Evolutionary conservation across 1,140 invertebrate genomes (phyloP).

Genomic region (Spodoptera litura): DNA sequence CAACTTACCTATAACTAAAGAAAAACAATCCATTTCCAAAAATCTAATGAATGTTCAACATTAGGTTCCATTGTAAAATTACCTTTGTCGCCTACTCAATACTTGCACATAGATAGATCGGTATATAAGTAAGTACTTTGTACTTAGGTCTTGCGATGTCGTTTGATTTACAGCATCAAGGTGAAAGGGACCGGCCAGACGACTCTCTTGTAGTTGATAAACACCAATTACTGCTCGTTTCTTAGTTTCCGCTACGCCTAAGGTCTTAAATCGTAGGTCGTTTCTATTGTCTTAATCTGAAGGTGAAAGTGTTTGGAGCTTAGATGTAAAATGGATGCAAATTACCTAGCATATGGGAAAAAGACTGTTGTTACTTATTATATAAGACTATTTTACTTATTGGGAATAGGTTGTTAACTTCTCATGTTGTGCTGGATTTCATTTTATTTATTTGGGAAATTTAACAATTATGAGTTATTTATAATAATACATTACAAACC

Average conservation of each 20-base stretch:
- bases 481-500: too few species aligned
- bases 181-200: slow-evolving; percentile 64
- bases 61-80: too few species aligned
- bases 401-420: neutral
- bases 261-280: neutral
- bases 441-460: too few species aligned
- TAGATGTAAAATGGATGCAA: neutral
- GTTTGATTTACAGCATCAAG: slow-evolving; percentile 62
- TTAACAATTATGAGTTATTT: too few species aligned
- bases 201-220: slow-evolving; percentile 53
- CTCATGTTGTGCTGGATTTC: too few species aligned
- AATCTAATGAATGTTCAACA: too few species aligned
- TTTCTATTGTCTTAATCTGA: slow-evolving; percentile 26
- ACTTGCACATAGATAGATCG: too few species aligned
- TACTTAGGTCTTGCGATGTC: slow-evolving; percentile 26
- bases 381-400: neutral
- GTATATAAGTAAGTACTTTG: too few species aligned
- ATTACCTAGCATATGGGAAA: too few species aligned
- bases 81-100: slow-evolving; percentile 13
- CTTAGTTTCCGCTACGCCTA: slow-evolving; percentile 26
- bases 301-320: slow-evolving; percentile 21
- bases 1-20: too few species aligned
- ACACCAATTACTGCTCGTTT: slow-evolving; percentile 51
- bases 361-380: neutral
- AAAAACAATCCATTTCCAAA: too few species aligned